phyloP scores from a whole-genome alignment of 2,113 vertebrate species.

The Sigmodon hispidus region DNA sequence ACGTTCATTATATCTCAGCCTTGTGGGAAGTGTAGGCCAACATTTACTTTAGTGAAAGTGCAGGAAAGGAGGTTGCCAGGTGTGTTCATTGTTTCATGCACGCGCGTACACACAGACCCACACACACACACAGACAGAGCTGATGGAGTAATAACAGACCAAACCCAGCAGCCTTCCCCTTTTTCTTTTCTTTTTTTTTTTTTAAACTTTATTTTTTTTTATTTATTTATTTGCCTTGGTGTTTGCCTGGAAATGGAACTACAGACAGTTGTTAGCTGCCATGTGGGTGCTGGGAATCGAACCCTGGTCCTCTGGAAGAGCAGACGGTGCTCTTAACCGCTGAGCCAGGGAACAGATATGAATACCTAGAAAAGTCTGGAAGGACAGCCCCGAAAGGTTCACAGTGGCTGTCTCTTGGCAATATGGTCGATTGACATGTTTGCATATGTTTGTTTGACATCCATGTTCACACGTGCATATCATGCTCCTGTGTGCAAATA shows the following conservation, averaged over 20 bases:
- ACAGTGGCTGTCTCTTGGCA: not conserved
- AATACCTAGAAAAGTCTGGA: not conserved
- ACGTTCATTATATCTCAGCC: not conserved
- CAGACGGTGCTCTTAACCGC: too few relatives aligned
- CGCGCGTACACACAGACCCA: not conserved
- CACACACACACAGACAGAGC: not conserved
- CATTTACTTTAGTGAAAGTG: fast-evolving
- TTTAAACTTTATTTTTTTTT: too few relatives aligned
- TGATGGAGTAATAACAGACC: not conserved
- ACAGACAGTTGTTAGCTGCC: too few relatives aligned
- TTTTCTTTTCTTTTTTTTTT: too few relatives aligned
- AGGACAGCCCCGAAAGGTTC: not conserved
- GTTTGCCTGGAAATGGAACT: too few relatives aligned
- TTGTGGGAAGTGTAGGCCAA: too few relatives aligned
- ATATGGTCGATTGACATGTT: not conserved
- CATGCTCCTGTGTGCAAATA: not conserved
- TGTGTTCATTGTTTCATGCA: not conserved
- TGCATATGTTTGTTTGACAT: not conserved
- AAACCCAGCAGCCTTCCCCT: not conserved
- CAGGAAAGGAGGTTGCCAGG: not conserved
- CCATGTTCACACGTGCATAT: not conserved
- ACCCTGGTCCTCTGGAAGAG: too few relatives aligned
- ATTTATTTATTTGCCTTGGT: too few relatives aligned
- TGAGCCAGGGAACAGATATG: not conserved
- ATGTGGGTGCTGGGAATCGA: too few relatives aligned